A percentile compares a stretch with the other conserved stretches of the same genome.
Conservation (phyloP, 2,888 invertebrate genomes). For the Tetanocera ferruginea region DNA sequence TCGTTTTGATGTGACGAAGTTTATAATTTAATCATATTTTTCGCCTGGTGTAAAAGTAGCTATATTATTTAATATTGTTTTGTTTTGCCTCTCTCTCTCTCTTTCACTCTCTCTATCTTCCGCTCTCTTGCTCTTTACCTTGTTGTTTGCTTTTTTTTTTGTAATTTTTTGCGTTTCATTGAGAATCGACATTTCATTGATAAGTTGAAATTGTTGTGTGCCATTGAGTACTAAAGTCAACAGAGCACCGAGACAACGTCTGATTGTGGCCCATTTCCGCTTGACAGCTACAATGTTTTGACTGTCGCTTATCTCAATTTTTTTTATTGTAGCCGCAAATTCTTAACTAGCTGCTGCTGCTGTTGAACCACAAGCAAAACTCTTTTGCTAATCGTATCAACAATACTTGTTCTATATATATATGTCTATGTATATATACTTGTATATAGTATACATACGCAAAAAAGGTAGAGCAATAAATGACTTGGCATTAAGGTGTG, state of each 20-base stretch:
- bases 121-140: too few species aligned
- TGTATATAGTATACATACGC: too few species aligned
- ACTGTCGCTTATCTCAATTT: slow-evolving; percentile 15
- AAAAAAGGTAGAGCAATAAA: too few species aligned
- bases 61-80: background rate
- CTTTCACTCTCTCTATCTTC: too few species aligned
- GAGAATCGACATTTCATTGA: slow-evolving; percentile 36
- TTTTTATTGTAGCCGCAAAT: too few species aligned
- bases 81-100: too few species aligned
- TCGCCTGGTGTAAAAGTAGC: background rate
- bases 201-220: slow-evolving; percentile 20
- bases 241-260: background rate
- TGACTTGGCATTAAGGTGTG: slow-evolving; percentile 12
- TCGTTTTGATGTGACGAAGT: too few species aligned
- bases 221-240: slow-evolving; percentile 22
- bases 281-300: slow-evolving; percentile 50
- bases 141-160: background rate
- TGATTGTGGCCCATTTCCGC: slow-evolving; percentile 61
- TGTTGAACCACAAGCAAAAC: too few species aligned
- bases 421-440: too few species aligned
- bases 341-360: too few species aligned
- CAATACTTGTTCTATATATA: too few species aligned
- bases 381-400: too few species aligned
- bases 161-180: slow-evolving; percentile 18
- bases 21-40: background rate